These are phyloP conservation scores for Ectobius pallidus DNA, from an alignment of 2,888 invertebrate genomes.

Conservation along the genomic window DNA sequence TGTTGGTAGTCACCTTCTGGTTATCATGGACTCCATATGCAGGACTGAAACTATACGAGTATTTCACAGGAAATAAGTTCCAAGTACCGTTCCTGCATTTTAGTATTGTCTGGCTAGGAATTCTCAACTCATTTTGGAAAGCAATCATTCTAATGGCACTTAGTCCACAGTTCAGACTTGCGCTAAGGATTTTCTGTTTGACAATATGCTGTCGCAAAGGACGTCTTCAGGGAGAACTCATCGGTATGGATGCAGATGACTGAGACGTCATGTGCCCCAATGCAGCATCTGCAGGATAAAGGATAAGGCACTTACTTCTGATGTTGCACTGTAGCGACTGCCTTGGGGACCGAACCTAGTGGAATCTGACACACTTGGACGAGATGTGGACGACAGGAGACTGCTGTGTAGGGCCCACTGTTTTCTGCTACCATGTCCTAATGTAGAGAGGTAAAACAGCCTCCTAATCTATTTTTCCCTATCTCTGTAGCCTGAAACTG, in stretches of 20 bases:
- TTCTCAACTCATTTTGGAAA: slow-evolving; percentile 95
- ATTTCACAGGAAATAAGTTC: slow-evolving; percentile 50
- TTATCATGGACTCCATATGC: slow-evolving; percentile 94
- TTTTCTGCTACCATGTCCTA: no score
- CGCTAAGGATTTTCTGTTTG: slow-evolving; percentile 85
- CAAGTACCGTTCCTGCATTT: slow-evolving; percentile 88
- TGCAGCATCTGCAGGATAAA: slow-evolving; percentile 19
- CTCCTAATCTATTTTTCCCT: no score
- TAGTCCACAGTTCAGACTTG: slow-evolving; percentile 92
- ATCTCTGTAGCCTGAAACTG: no score
- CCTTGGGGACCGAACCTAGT: slow-evolving; percentile 4
- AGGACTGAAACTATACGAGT: slow-evolving; percentile 76
- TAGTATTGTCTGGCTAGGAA: slow-evolving; percentile 92
- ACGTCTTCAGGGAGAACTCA: slow-evolving; percentile 81
- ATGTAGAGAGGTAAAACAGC: no score
- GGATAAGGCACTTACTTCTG: neutral
- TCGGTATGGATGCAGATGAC: slow-evolving; percentile 80
- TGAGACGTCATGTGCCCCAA: slow-evolving; percentile 31
- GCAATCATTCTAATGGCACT: slow-evolving; percentile 86
- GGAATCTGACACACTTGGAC: slow-evolving; percentile 6
- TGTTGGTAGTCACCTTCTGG: slow-evolving; percentile 89
- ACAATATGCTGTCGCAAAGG: slow-evolving; percentile 88
- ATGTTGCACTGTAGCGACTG: neutral
- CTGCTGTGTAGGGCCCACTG: no score
- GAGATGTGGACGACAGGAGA: neutral